A percentile compares a stretch with the other conserved stretches of the same genome.
Conservation (phyloP, 1,140 invertebrate genomes). For the Aradophagus sp. region DNA sequence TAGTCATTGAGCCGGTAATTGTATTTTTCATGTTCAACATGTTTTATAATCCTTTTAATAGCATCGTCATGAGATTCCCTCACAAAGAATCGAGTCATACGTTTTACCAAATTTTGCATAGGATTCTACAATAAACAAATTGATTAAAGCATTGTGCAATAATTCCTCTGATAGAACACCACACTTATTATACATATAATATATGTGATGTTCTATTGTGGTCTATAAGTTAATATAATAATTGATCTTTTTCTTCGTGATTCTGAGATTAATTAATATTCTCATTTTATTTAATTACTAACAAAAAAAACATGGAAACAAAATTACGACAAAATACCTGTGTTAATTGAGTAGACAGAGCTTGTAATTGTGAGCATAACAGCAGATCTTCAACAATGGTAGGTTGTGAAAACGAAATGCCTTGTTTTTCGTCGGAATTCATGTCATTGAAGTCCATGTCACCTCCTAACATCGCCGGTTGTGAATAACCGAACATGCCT, state of each 20-base stretch:
- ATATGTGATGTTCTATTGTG: too few relatives aligned
- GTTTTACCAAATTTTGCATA: conserved; percentile 87
- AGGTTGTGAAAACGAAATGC: conserved; percentile 91
- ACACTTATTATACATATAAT: too few relatives aligned
- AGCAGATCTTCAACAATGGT: conserved; percentile 88
- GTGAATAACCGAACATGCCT: conserved; percentile 64
- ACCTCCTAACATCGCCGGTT: conserved; percentile 65
- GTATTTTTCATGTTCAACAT: conserved; percentile 80
- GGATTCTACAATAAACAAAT: conserved; percentile 75
- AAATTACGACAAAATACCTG: conserved; percentile 55
- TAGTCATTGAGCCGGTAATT: conserved; percentile 77
- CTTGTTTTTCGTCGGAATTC: conserved; percentile 64
- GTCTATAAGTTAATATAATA: too few relatives aligned
- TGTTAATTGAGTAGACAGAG: conserved; percentile 77
- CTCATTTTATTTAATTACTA: too few relatives aligned
- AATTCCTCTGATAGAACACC: too few relatives aligned
- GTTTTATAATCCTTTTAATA: conserved; percentile 77
- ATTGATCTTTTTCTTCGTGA: too few relatives aligned
- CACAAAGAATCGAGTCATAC: conserved; percentile 95
- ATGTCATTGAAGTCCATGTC: conserved; percentile 57
- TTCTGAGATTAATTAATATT: too few relatives aligned
- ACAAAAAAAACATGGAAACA: too few relatives aligned
- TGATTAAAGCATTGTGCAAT: conserved; percentile 1
- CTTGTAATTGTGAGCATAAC: conserved; percentile 83
- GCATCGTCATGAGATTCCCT: conserved; percentile 79